A percentile compares a stretch with the other conserved stretches of the same genome.
Evolutionary conservation across 2,113 vertebrate species (phyloP).

Genomic region (Tor tambroides): DNA sequence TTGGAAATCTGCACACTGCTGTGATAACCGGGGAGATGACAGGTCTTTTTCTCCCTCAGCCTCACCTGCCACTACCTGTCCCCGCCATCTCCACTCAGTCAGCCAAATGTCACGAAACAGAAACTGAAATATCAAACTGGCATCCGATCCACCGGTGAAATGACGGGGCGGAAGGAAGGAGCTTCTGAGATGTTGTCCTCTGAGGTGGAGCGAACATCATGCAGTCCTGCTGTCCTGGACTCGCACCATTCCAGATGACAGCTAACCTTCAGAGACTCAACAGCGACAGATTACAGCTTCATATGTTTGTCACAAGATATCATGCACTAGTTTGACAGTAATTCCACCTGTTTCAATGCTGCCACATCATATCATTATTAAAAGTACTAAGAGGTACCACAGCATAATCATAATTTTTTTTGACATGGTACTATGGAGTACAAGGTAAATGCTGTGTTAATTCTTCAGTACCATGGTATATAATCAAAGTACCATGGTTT

Average conservation of each 20-base stretch:
- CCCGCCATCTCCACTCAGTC: slow-evolving; percentile 72
- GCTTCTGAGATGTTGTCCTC: slow-evolving; percentile 65
- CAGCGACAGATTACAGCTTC: slow-evolving; percentile 15
- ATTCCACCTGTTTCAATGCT: slow-evolving; percentile 1
- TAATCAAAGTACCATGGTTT: not conserved
- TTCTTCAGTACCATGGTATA: not conserved
- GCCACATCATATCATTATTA: not conserved
- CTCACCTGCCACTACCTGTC: slow-evolving; percentile 70
- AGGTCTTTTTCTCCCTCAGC: slow-evolving; percentile 56
- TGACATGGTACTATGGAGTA: not conserved
- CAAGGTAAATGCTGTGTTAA: not conserved
- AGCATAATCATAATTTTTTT: not conserved
- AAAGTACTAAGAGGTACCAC: not conserved
- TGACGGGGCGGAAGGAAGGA: slow-evolving; percentile 59
- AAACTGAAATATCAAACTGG: slow-evolving; percentile 76
- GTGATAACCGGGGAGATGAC: slow-evolving; percentile 73
- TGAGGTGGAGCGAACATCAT: slow-evolving; percentile 61
- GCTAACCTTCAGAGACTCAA: slow-evolving; percentile 51
- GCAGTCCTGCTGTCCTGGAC: slow-evolving; percentile 49
- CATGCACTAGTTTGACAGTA: slow-evolving; percentile 10
- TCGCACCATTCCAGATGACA: slow-evolving; percentile 55
- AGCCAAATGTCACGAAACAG: slow-evolving; percentile 79
- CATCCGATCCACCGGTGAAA: slow-evolving; percentile 70
- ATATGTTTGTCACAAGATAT: slow-evolving; percentile 23
- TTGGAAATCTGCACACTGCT: slow-evolving; percentile 67